These are phyloP conservation scores for Threskiornis aethiopicus DNA, from an alignment of 2,797 vertebrate genomes.

Conservation along the genomic window DNA sequence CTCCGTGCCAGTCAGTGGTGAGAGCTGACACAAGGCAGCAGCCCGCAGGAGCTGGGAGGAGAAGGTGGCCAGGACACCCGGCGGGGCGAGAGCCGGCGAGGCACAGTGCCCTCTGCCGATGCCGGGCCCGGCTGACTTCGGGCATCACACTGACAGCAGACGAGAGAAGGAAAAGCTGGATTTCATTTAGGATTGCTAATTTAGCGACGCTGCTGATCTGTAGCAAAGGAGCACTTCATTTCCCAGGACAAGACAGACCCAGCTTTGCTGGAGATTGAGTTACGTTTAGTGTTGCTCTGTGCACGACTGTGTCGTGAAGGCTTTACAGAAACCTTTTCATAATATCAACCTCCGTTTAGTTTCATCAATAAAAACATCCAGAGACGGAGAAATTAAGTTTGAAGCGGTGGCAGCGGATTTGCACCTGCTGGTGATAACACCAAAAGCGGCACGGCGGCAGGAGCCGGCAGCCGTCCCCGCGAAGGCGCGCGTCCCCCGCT, in stretches of 20 bases:
- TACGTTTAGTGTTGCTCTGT: fast-evolving
- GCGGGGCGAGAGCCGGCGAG: background rate
- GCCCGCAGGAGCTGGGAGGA: background rate
- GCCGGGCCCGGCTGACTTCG: background rate
- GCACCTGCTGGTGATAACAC: background rate
- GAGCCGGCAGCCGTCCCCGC: fast-evolving
- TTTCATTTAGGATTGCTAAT: fast-evolving
- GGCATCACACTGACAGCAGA: background rate
- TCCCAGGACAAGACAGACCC: background rate
- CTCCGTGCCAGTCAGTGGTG: background rate
- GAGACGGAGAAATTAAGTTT: background rate
- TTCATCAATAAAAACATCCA: background rate
- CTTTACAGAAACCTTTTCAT: fast-evolving
- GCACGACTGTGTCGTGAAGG: background rate
- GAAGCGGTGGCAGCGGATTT: background rate
- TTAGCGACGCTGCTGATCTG: background rate
- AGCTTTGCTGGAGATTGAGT: background rate
- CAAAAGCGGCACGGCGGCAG: fast-evolving
- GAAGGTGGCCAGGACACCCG: background rate
- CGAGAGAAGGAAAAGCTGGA: fast-evolving
- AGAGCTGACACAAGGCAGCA: background rate
- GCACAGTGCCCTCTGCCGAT: slow-evolving; percentile 27
- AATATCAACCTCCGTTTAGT: fast-evolving
- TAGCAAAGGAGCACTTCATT: background rate
- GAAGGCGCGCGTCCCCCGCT: fast-evolving